Evolutionary conservation across 2,797 vertebrate species (phyloP).

Genomic region (Uromys caudimaculatus): DNA sequence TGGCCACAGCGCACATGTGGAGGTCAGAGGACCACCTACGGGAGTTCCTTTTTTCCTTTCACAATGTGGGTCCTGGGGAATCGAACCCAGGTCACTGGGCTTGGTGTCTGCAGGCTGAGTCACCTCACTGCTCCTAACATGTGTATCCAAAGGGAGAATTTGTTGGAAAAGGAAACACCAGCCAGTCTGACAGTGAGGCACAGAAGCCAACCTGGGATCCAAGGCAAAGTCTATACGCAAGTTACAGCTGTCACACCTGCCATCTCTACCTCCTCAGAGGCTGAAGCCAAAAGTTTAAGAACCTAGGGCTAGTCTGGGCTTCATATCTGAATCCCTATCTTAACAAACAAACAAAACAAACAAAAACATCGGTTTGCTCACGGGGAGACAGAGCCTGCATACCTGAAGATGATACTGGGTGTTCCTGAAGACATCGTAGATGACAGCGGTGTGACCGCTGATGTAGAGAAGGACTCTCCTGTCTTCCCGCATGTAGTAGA

Average conservation of each 20-base stretch:
- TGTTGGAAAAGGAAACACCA: neutral
- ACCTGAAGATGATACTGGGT: conserved; percentile 93
- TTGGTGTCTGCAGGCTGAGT: neutral
- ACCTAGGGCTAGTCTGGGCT: neutral
- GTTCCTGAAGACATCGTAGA: conserved; percentile 89
- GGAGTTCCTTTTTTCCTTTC: neutral
- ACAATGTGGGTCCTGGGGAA: too few species aligned
- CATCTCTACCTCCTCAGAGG: neutral
- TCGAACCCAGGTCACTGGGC: neutral
- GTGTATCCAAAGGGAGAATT: neutral
- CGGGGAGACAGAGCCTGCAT: neutral
- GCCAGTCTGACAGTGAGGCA: rapidly evolving
- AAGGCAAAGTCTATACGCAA: neutral
- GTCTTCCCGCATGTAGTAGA: conserved; percentile 90
- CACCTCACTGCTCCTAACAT: neutral
- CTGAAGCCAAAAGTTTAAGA: neutral
- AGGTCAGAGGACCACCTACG: neutral
- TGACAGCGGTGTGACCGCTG: conserved; percentile 89
- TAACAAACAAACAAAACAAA: too few species aligned
- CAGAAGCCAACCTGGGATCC: neutral
- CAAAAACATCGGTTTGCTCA: neutral
- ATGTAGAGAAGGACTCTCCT: conserved; percentile 90
- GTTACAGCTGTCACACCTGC: neutral
- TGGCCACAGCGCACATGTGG: too few species aligned
- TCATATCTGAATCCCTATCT: neutral